Evolutionary conservation across 2,797 vertebrate genomes (phyloP), one percentile per base, ranked within the genome.

Genomic region (Oceanodroma leucorhoa): DNA sequence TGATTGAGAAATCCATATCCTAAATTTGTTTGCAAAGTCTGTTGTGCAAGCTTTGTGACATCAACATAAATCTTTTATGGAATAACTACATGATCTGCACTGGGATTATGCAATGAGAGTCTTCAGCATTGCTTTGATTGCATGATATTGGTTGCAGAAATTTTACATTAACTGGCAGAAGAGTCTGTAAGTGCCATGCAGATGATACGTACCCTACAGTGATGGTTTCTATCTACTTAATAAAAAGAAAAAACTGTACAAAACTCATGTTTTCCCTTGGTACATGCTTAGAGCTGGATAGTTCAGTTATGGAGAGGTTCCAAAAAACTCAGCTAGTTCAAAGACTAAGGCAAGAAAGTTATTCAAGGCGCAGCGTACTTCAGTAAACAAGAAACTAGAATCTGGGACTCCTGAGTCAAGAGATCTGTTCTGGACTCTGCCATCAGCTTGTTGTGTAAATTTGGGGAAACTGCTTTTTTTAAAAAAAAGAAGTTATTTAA

Each of bases 81-180:
- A 81, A 32, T 45, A 87, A 41, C 40, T 75, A 21, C 24, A 19
- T 48, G 69, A 67, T 71, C 53, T 0, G 0, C 1, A 0, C 24
- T 87, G 73, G 18, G 12, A 38, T 85, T 87, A 58, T 51, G 40
- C 55, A 46, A 8, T 51, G 6, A 65, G 38, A 76, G n/a, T 76
- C 53, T 83, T 78, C 11, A 62, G 23, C 34, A 22, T 55, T 81
- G 18, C 32, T 77, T 86, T 70, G 30, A 30, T 64, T 88, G 32
- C 71, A 5, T 50, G 27, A n/a, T 50, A 45, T 9, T 71, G 54
- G 46, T 41, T 79, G 50, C 51, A 87, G 70, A 90, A 91, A 34
- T 66, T 45, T 75, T 61, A 15, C 1, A 1, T 64, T 34, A 67
- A 34, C 14, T 72, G 41, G 11, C 70, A 38, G 55, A 71, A 41